phyloP scores from a whole-genome alignment of 2,797 vertebrate species.

The Acanthopagrus latus region DNA sequence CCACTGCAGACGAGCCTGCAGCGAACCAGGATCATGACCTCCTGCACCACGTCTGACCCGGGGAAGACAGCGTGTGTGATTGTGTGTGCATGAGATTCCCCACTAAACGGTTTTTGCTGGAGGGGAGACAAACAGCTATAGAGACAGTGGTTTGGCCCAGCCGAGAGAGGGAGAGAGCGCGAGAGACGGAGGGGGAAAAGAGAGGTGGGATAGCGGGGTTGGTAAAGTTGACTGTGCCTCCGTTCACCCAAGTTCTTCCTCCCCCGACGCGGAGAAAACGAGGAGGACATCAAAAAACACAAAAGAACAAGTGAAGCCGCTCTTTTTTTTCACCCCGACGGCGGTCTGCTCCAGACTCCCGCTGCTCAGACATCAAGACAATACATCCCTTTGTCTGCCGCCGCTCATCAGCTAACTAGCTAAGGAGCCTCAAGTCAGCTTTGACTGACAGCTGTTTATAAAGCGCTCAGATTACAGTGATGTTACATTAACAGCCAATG shows the following conservation, averaged over 20 bases:
- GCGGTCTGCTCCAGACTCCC: conserved; percentile 67
- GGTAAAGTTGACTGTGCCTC: conserved; percentile 68
- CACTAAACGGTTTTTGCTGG: conserved; percentile 81
- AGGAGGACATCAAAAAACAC: conserved; percentile 65
- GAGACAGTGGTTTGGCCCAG: conserved; percentile 91
- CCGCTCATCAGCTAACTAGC: conserved; percentile 39
- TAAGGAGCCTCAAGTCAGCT: conserved; percentile 45
- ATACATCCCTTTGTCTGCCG: conserved; percentile 66
- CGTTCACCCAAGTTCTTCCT: conserved; percentile 66
- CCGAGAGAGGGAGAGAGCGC: conserved; percentile 34
- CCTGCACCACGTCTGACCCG: conserved; percentile 68
- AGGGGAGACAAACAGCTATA: conserved; percentile 84
- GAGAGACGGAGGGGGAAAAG: conserved; percentile 21
- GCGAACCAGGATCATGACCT: conserved; percentile 57
- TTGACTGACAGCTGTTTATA: conserved; percentile 73
- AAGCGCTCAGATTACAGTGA: conserved; percentile 60
- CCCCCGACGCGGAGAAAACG: conserved; percentile 41
- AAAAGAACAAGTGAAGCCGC: conserved; percentile 68
- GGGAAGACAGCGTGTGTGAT: conserved; percentile 42
- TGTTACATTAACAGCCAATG: conserved; percentile 67
- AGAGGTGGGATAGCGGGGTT: conserved; percentile 60
- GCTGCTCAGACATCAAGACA: conserved; percentile 53
- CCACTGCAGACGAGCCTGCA: conserved; percentile 36
- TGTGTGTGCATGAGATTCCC: conserved; percentile 61
- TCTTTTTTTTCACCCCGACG: conserved; percentile 55